phyloP scores from a whole-genome alignment of 2,888 invertebrate species.

The Nomada flava region DNA sequence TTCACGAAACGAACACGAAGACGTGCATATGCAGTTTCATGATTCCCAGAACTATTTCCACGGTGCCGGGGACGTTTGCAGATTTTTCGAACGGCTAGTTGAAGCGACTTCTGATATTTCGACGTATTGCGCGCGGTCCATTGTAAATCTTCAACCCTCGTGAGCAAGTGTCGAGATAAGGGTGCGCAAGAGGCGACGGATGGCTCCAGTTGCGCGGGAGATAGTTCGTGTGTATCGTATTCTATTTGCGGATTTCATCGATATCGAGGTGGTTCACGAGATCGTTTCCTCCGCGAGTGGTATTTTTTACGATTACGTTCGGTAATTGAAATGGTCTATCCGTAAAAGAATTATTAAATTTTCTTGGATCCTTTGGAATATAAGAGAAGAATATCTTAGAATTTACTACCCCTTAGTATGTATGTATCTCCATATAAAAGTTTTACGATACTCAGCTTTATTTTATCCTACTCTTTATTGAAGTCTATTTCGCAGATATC shows the following conservation, averaged over 20 bases:
- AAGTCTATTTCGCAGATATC: too few species aligned
- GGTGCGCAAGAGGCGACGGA: not conserved
- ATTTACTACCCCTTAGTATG: too few species aligned
- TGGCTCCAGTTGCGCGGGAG: conserved; percentile 11
- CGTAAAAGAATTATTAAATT: not conserved
- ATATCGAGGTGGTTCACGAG: not conserved
- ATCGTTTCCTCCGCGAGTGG: not conserved
- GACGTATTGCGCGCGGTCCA: conserved; percentile 21
- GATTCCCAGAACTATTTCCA: not conserved
- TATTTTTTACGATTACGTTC: not conserved
- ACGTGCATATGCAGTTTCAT: not conserved
- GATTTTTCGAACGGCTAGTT: conserved; percentile 12
- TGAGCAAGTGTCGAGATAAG: conserved; percentile 27
- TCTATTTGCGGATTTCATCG: not conserved
- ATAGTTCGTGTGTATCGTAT: conserved; percentile 8
- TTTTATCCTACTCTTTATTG: too few species aligned
- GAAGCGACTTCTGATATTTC: conserved; percentile 6
- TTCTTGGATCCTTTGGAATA: too few species aligned
- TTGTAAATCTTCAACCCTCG: conserved; percentile 33
- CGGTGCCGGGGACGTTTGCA: not conserved
- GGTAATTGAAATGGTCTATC: not conserved
- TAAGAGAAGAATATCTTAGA: too few species aligned
- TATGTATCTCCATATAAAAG: too few species aligned
- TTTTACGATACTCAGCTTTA: too few species aligned
- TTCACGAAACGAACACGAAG: not conserved